Evolutionary conservation across 2,113 vertebrate genomes (phyloP).

Genomic region (Sorex araneus): DNA sequence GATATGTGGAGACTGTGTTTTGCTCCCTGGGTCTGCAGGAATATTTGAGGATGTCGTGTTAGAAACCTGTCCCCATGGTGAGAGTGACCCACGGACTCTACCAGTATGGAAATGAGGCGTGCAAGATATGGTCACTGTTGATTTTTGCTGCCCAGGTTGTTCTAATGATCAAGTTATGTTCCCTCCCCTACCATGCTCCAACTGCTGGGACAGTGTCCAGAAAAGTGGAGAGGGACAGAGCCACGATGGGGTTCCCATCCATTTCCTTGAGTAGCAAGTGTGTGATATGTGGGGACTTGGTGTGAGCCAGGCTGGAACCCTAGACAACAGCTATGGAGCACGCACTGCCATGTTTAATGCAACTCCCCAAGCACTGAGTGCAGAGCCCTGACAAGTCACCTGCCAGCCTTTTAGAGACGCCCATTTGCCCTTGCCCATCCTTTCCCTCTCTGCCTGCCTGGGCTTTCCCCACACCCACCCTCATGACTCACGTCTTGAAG

Average conservation of each 20-base stretch:
- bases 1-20: not conserved
- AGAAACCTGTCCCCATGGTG: not conserved
- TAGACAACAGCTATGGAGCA: conserved; percentile 79
- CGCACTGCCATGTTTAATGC: conserved; percentile 86
- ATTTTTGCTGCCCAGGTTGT: not conserved
- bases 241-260: not conserved
- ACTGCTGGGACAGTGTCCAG: not conserved
- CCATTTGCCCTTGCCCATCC: conserved; percentile 68
- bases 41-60: not conserved
- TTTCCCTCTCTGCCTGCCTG: not conserved
- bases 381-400: conserved; percentile 78
- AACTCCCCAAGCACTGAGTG: conserved; percentile 84
- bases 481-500: conserved; percentile 45
- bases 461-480: not conserved
- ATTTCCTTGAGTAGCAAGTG: not conserved
- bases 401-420: conserved; percentile 81
- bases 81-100: not conserved
- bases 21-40: not conserved
- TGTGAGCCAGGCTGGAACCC: conserved; percentile 81
- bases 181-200: not conserved
- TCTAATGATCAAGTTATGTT: not conserved
- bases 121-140: not conserved
- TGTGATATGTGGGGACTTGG: not conserved
- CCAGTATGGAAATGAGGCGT: not conserved
- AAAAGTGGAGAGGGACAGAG: not conserved